A percentile compares a stretch with the other conserved stretches of the same genome.
Conservation (phyloP, 92 coral and sea anemone species). For the Actinernus sp. region DNA sequence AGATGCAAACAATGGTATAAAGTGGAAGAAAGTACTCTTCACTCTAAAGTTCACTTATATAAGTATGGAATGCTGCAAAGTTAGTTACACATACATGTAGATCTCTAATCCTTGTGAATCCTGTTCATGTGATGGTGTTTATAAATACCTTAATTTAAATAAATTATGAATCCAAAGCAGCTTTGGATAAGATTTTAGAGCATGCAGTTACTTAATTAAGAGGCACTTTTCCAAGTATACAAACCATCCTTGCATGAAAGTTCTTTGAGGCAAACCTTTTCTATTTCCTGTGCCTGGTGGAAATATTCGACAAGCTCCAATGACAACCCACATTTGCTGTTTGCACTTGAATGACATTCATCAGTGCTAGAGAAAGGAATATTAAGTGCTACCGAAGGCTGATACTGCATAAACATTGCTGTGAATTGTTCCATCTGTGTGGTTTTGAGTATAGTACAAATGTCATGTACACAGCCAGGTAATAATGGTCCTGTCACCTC, state of each 20-base stretch:
- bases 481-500: constrained; percentile 89
- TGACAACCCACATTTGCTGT: constrained; percentile 19
- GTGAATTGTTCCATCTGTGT: constrained; percentile 72
- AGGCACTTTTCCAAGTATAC: constrained; percentile 63
- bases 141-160: no score
- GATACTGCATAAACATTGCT: constrained; percentile 67
- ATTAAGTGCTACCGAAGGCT: constrained; percentile 85
- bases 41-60: no score
- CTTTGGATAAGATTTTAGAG: no score
- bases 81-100: no score
- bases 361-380: constrained; percentile 1
- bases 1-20: no score
- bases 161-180: no score
- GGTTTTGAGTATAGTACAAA: constrained; percentile 66
- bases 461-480: constrained; percentile 75
- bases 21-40: no score
- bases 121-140: no score
- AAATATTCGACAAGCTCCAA: constrained; percentile 42
- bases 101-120: no score
- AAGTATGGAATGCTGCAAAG: no score
- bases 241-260: constrained; percentile 62
- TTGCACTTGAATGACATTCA: constrained; percentile 1
- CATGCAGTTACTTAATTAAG: no score
- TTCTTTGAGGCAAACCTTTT: constrained; percentile 63
- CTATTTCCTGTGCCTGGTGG: constrained; percentile 31